Base-by-base conservation (phyloP, 2,797 vertebrate genomes). In the Pipistrellus pipistrellus region DNA sequence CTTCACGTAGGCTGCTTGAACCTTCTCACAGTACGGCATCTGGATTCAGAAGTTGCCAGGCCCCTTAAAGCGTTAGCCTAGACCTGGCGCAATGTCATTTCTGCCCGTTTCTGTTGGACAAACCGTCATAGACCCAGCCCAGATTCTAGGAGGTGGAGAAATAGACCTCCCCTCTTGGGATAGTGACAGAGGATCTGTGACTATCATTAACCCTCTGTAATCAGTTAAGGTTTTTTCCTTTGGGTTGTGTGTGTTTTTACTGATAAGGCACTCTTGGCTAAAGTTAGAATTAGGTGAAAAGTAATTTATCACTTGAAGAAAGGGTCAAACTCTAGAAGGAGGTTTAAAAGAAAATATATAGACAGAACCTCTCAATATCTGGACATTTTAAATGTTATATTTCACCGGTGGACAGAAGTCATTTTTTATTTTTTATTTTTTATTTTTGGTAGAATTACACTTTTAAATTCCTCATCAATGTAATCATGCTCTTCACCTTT, bases 341-440 rank as follows among this genome's bases (percentile, higher is more conserved):
- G 17, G 15, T 62, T 89, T 89, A 25, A 90, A 69, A 59, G 66
- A 76, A 92, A 68, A 76, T 4, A 14, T 30, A 32, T 69, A n/a
- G 46, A 59, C 69, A 90, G 66, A 62, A 12, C 30, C 30, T 92
- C 78, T 72, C 0, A 2, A 6, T 80, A 86, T 23, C 46, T 87
- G 44, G 53, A 90, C 38, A 62, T 90, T 75, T 92, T 64, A 85
- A 73, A 83, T 76, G 46, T 32, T 75, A 14, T 17, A 64, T 66
- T 87, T 94, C 51, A 32, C 27, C 55, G 23, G 23, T 89, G 8
- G 9, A 14, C 46, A 62, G 35, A 84, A 84, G 23, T 91, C 11
- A 21, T 46, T 69, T 53, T 57, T 80, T 53, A 6, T 51, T 20
- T 53, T 55, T 80, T 53, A 6, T 51, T 20, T 44, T 44, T 44